These are phyloP conservation scores for Scopus umbretta DNA, from an alignment of 2,113 vertebrate species.

Conservation along the genomic window DNA sequence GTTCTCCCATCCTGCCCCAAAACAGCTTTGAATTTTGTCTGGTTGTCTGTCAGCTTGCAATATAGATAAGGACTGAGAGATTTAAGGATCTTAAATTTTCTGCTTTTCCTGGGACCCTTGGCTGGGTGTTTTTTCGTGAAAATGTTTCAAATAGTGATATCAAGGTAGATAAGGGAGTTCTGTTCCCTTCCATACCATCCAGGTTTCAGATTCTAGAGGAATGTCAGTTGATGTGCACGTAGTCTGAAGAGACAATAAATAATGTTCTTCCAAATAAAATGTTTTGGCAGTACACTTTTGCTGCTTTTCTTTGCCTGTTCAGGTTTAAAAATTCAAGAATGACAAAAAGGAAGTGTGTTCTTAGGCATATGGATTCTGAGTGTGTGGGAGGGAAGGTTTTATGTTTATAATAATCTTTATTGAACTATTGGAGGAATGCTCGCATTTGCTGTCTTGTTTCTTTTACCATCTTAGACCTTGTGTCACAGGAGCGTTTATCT, in stretches of 20 bases:
- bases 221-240: fast-evolving
- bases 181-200: not conserved
- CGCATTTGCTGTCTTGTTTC: not conserved
- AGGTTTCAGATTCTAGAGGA: not conserved
- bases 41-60: not conserved
- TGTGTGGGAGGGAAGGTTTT: not conserved
- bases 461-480: not conserved
- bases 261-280: not conserved
- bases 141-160: not conserved
- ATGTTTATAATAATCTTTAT: not conserved
- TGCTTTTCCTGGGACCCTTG: not conserved
- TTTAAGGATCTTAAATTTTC: not conserved
- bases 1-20: not conserved
- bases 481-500: not conserved
- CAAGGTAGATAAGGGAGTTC: not conserved
- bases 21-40: not conserved
- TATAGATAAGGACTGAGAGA: not conserved
- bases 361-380: not conserved
- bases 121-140: not conserved
- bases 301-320: not conserved
- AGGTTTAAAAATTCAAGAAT: not conserved
- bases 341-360: not conserved
- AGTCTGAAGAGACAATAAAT: not conserved
- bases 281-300: not conserved
- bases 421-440: not conserved